Conservation (phyloP, 1,140 invertebrate species). For the Tachypleus tridentatus region DNA sequence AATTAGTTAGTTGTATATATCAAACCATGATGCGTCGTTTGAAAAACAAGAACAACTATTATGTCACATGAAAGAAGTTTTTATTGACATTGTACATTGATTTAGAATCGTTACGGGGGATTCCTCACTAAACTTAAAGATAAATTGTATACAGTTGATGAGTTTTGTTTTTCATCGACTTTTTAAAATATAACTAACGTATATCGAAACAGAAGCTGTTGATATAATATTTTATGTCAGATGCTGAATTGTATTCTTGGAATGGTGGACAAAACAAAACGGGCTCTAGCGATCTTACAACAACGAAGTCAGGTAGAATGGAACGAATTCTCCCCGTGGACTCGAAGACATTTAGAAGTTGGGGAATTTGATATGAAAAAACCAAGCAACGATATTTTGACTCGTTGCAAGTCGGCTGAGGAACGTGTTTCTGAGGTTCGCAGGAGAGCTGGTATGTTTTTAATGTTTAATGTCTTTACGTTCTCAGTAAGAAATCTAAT, state of each 20-base stretch:
- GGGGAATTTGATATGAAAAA: no score
- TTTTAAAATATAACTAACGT: conserved; percentile 3
- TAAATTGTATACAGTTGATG: neutral
- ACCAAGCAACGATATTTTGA: conserved; percentile 53
- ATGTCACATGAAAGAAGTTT: no score
- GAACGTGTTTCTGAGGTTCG: conserved; percentile 78
- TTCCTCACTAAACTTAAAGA: no score
- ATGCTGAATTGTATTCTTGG: conserved; percentile 92
- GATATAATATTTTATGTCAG: conserved; percentile 29
- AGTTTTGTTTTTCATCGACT: conserved; percentile 15
- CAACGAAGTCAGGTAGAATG: conserved; percentile 46
- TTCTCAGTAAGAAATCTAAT: no score
- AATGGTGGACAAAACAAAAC: conserved; percentile 93
- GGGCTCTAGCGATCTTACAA: conserved; percentile 77
- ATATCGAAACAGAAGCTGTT: neutral
- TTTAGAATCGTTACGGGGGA: no score
- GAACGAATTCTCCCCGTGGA: neutral
- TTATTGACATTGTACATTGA: no score
- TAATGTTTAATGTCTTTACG: no score
- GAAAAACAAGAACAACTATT: no score
- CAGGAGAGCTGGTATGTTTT: conserved; percentile 56
- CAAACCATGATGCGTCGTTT: no score
- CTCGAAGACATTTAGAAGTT: neutral
- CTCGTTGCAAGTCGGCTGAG: conserved; percentile 67
- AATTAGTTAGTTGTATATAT: no score